Base-by-base conservation (phyloP, 1,140 invertebrate genomes). In the Thaumetopoea pityocampa region DNA sequence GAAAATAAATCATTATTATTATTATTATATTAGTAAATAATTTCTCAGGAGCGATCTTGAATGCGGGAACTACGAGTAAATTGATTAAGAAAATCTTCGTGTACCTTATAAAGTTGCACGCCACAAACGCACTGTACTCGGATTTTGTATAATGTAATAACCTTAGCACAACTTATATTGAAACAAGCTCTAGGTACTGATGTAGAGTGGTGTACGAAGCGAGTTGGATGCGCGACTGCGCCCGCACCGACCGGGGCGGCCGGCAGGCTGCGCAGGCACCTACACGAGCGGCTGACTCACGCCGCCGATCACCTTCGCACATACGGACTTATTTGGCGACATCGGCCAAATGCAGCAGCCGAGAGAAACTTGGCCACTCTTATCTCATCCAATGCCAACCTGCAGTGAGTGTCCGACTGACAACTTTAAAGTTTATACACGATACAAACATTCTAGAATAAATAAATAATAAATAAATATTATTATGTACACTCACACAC, bases 261-360 rank as follows among this genome's bases (percentile, higher is more conserved):
- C 57, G 57, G 59, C 64, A 65, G 65, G 59, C 62, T 72, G 60
- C 52, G 24, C 55, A 46, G 29, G 54, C 77, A 61, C 77, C 73
- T 66, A 71, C 72, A 56, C 71, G 27, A 37, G 38, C 20, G 18
- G 38, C 52, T 78, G 77, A 81, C 40, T 81, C 77, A 81, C 44
- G 32, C 51, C 48, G 56, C 48, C 53, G 67, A 69, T 81, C 67
- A 76, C 77, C 77, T 81, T 79, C 77, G 51, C 36, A 40, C 48
- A 56, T 77, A 71, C 68, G 70, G 67, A 81, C 77, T 64, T 81
- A 81, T 81, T 81, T 81, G 77, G 77, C 44, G 69, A 76, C 69
- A 69, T 57, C 68, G 55, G 36, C 55, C 47, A 49, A 65, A 73
- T 67, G 59, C 60, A 66, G 41, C 45, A 20, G 34, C 37, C 18